phyloP scores from a whole-genome alignment of 2,113 vertebrate genomes.

The Lophura nycthemera region DNA sequence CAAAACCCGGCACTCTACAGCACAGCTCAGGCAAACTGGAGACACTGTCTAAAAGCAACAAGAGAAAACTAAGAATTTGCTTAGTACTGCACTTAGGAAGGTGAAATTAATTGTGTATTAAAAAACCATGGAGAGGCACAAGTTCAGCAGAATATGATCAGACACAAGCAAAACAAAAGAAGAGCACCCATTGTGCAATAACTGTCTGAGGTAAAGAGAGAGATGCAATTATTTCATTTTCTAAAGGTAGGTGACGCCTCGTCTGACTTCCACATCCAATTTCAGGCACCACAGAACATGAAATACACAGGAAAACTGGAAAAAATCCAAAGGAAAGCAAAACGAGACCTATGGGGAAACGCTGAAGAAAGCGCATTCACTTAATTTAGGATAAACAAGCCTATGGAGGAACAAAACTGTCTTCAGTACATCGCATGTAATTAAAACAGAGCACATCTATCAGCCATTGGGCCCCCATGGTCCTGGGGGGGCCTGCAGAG shows the following conservation, averaged over 20 bases:
- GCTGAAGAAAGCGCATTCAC: neutral
- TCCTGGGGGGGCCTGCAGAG: neutral
- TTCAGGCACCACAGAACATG: neutral
- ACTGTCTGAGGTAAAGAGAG: conserved; percentile 5
- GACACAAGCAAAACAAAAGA: conserved; percentile 34
- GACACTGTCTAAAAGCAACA: conserved; percentile 14
- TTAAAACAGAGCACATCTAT: neutral
- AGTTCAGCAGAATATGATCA: neutral
- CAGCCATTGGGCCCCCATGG: neutral
- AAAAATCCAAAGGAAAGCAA: neutral
- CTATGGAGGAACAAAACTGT: neutral
- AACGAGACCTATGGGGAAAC: neutral
- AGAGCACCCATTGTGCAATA: neutral
- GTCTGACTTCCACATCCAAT: conserved; percentile 2
- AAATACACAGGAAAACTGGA: neutral
- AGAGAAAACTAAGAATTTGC: neutral
- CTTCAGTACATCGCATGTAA: neutral
- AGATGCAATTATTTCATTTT: neutral
- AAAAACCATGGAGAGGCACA: neutral
- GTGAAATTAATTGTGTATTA: neutral
- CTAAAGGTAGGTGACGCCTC: neutral
- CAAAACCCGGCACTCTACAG: neutral
- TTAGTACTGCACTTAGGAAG: neutral
- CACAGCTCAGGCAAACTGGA: neutral
- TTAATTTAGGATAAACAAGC: neutral